Evolutionary conservation across 2,113 vertebrate genomes (phyloP).

Genomic region (Ia io): DNA sequence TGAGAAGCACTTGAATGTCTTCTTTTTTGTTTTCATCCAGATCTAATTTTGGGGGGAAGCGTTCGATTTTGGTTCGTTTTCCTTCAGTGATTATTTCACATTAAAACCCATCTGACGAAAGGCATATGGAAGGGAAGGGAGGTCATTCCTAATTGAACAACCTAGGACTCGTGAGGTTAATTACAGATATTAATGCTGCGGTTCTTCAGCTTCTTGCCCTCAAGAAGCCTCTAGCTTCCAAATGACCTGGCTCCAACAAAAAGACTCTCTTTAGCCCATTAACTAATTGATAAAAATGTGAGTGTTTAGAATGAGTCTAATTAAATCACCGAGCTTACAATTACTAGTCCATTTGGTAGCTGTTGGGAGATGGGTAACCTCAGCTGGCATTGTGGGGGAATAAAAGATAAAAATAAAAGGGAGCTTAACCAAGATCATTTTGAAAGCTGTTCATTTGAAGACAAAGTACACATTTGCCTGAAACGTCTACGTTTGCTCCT

Average conservation of each 20-base stretch:
- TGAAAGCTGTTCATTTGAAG: constrained; percentile 87
- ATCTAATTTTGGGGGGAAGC: neutral
- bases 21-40: constrained; percentile 44
- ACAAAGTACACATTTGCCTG: constrained; percentile 85
- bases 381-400: constrained; percentile 84
- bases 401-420: constrained; percentile 87
- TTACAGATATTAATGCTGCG: constrained; percentile 88
- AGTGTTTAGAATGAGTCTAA: constrained; percentile 89
- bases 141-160: constrained; percentile 85
- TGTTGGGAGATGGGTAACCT: constrained; percentile 86
- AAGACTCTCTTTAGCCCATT: constrained; percentile 88
- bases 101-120: constrained; percentile 82
- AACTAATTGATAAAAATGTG: constrained; percentile 92
- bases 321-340: constrained; percentile 89
- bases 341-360: constrained; percentile 86
- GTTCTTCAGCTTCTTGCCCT: constrained; percentile 88
- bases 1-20: constrained; percentile 63
- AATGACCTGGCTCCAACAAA: constrained; percentile 89
- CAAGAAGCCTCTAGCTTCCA: constrained; percentile 86
- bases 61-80: constrained; percentile 76
- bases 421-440: constrained; percentile 86
- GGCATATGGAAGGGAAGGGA: constrained; percentile 81
- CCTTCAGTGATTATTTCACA: constrained; percentile 79
- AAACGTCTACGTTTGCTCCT: constrained; percentile 83
- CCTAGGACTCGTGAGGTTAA: constrained; percentile 86